phyloP scores from a whole-genome alignment of 2,888 invertebrate species.

The Gerris lacustris region DNA sequence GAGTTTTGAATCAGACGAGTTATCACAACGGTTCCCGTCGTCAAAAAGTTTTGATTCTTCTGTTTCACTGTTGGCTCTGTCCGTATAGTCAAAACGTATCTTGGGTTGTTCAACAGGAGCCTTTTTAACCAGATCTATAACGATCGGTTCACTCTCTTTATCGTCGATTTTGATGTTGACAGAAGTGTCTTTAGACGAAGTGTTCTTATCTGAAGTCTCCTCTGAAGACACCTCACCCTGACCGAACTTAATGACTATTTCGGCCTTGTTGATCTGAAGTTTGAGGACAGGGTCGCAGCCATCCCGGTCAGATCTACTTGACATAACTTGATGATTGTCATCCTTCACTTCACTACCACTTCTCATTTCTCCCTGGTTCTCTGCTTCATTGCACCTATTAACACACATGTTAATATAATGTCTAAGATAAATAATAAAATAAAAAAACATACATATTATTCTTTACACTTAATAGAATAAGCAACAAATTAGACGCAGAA shows the following conservation, averaged over 20 bases:
- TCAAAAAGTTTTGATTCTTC: constrained; percentile 16
- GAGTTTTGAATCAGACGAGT: neutral
- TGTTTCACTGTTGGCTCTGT: constrained; percentile 26
- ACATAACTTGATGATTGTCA: neutral
- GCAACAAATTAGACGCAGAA: too few relatives aligned
- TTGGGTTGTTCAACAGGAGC: constrained; percentile 26
- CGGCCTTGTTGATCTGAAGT: constrained; percentile 32
- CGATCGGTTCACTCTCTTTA: constrained; percentile 29
- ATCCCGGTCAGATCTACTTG: neutral
- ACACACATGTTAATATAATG: too few relatives aligned
- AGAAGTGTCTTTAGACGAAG: constrained; percentile 26
- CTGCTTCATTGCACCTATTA: neutral
- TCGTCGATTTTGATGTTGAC: constrained; percentile 32
- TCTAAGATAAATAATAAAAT: too few relatives aligned
- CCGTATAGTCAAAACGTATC: constrained; percentile 28
- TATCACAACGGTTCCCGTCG: neutral
- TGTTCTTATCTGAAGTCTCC: constrained; percentile 16
- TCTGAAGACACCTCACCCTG: constrained; percentile 20
- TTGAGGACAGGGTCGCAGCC: constrained; percentile 29
- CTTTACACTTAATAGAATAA: too few relatives aligned
- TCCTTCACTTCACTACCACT: neutral
- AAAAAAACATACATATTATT: too few relatives aligned
- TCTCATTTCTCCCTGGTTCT: neutral
- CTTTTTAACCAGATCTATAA: constrained; percentile 29
- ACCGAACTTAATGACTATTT: constrained; percentile 33